Evolutionary conservation across 2,797 vertebrate species (phyloP), one percentile per base, ranked within the genome.

Genomic region (Rhyacichthys aspro): DNA sequence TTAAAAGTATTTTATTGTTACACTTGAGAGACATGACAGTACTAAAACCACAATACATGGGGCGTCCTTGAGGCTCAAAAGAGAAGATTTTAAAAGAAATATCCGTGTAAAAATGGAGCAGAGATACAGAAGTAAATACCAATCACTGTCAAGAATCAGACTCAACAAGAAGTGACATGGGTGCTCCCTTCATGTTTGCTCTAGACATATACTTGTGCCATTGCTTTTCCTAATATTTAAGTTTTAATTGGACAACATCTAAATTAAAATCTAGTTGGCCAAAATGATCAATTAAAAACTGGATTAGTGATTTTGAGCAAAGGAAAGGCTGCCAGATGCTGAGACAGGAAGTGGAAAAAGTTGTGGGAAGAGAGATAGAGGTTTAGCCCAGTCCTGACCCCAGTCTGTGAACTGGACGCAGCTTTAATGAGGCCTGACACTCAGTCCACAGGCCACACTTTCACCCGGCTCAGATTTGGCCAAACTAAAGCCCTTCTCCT

Each of bases 281-380:
- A 14, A 32, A 42, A 42, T 12, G 14, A 52, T 8, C 18, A 37
- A 49, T 19, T 52, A 1, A 45, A 60, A 3, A 42, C 1, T 11
- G 38, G 39, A 39, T 39, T 39, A 39, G 18, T 12, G 7, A 53
- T 64, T 59, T 50, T 15, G 7, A 28, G 23, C 9, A 3, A 11
- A 15, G 33, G 19, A 32, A 3, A 34, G 37, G 8, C 46, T 64
- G 55, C 48, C 67, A 78, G 67, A 71, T 82, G 73, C 41, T 63
- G 33, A 37, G 69, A 72, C 67, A 84, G 81, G 82, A 89, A 86
- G 67, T 76, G 59, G 54, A 70, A 41, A 46, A 57, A 59, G 63
- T 68, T 70, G 67, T 85, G 83, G 82, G 83, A 85, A 74, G 63
- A 44, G 41, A 55, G 65, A 60, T 66, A 14, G 57, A 52, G 63